These are phyloP conservation scores for Apocrypta bakeri DNA, from an alignment of 1,140 invertebrate genomes.

Conservation along the genomic window DNA sequence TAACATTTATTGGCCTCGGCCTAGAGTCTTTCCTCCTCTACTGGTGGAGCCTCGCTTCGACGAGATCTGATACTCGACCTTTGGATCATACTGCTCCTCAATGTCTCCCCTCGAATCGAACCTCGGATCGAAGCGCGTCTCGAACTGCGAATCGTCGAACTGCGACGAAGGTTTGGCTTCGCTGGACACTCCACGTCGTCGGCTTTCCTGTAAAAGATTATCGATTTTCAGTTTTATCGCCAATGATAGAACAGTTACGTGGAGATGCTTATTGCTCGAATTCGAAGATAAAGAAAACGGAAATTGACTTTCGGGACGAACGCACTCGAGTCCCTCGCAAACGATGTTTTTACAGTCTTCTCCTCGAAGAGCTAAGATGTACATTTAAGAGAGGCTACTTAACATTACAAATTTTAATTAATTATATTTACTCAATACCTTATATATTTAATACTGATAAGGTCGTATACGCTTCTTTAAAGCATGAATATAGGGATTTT, in stretches of 20 bases:
- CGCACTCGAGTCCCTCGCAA: no score
- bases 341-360: no score
- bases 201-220: constrained; percentile 56
- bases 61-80: constrained; percentile 68
- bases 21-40: constrained; percentile 60
- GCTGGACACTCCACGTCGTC: constrained; percentile 61
- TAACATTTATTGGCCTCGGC: background rate
- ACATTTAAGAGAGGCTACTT: no score
- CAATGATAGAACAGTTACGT: background rate
- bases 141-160: constrained; percentile 68
- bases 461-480: no score
- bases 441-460: no score
- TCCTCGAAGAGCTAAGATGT: no score
- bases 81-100: constrained; percentile 80
- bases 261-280: background rate
- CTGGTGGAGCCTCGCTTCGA: constrained; percentile 47
- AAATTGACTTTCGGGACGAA: background rate
- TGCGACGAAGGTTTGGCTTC: constrained; percentile 60
- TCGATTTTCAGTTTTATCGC: background rate
- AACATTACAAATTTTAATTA: no score
- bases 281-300: background rate
- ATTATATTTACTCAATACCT: no score
- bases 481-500: no score
- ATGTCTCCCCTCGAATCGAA: constrained; percentile 78
- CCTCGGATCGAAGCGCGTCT: constrained; percentile 78